Percentiles rank a stretch among this genome's conserved stretches.
Evolutionary conservation across 1,140 invertebrate species (phyloP).

Genomic region (Scylla paramamosain): DNA sequence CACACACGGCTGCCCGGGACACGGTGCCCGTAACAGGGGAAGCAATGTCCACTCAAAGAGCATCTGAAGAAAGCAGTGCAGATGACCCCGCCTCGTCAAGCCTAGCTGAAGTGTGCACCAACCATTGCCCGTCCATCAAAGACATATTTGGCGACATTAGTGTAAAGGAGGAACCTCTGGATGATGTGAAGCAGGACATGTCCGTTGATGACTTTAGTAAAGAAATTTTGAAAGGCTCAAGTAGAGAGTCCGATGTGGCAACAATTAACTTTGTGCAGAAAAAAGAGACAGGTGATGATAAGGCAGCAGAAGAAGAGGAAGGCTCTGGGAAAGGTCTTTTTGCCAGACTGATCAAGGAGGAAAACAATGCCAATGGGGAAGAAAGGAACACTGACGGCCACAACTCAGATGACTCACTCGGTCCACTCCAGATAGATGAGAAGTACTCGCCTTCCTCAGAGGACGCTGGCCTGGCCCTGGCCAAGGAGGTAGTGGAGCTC

Average conservation of each 20-base stretch:
- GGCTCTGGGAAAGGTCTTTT: constrained; percentile 55
- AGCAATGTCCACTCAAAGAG: background rate
- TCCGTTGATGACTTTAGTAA: constrained; percentile 67
- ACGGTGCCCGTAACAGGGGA: background rate
- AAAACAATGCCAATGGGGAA: constrained; percentile 29
- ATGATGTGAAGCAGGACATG: constrained; percentile 64
- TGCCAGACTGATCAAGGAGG: constrained; percentile 67
- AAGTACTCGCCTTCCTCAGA: constrained; percentile 36
- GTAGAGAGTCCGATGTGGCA: background rate
- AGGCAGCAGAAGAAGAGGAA: constrained; percentile 4
- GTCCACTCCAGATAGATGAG: constrained; percentile 64
- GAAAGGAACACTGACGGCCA: constrained; percentile 40
- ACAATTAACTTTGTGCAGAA: background rate
- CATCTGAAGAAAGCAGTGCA: background rate
- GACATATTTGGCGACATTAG: constrained; percentile 70
- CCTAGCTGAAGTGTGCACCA: constrained; percentile 63
- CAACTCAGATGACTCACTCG: constrained; percentile 65
- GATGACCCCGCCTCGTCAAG: constrained; percentile 23
- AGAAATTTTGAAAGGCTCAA: constrained; percentile 59
- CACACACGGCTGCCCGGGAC: background rate
- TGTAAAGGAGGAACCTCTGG: constrained; percentile 69
- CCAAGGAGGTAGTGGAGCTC: background rate
- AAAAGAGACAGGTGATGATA: background rate
- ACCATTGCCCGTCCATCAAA: constrained; percentile 65
- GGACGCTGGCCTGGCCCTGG: background rate